These are phyloP conservation scores for Porites evermanni DNA, from an alignment of 92 coral and sea anemone genomes.

Conservation along the genomic window DNA sequence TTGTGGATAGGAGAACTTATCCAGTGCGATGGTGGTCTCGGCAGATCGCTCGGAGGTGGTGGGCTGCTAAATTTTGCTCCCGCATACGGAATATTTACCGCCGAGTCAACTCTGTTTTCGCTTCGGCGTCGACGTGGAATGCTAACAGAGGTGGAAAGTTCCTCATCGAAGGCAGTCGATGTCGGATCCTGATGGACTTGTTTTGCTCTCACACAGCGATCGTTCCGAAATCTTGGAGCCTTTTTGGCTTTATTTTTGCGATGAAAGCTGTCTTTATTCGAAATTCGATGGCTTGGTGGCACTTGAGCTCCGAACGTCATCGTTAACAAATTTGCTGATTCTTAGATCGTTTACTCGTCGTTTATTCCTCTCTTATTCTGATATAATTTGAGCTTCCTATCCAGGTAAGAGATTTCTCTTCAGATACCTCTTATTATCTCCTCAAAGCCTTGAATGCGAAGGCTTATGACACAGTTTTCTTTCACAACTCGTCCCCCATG, in stretches of 20 bases:
- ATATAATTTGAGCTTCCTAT: neutral
- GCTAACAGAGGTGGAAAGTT: constrained; percentile 43
- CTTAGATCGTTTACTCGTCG: constrained; percentile 3
- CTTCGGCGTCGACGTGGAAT: constrained; percentile 79
- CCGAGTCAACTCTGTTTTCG: constrained; percentile 44
- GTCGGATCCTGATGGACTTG: constrained; percentile 75
- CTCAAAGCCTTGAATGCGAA: neutral
- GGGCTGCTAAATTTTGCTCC: constrained; percentile 93
- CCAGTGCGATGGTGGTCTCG: constrained; percentile 96
- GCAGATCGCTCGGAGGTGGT: constrained; percentile 87
- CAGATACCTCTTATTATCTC: neutral
- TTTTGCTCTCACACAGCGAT: constrained; percentile 68
- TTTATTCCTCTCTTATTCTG: neutral
- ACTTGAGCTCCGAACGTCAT: constrained; percentile 71
- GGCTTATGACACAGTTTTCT: neutral
- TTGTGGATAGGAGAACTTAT: constrained; percentile 57
- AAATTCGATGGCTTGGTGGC: constrained; percentile 43
- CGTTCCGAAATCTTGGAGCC: constrained; percentile 76
- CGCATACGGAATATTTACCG: constrained; percentile 80
- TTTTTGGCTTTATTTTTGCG: constrained; percentile 72
- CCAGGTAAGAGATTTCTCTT: neutral
- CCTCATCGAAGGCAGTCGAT: constrained; percentile 54
- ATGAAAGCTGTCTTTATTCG: constrained; percentile 65
- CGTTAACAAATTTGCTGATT: constrained; percentile 12
- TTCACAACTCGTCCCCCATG: neutral